These are phyloP conservation scores for Desmodus rotundus DNA, from an alignment of 2,113 vertebrate genomes.

Conservation along the genomic window DNA sequence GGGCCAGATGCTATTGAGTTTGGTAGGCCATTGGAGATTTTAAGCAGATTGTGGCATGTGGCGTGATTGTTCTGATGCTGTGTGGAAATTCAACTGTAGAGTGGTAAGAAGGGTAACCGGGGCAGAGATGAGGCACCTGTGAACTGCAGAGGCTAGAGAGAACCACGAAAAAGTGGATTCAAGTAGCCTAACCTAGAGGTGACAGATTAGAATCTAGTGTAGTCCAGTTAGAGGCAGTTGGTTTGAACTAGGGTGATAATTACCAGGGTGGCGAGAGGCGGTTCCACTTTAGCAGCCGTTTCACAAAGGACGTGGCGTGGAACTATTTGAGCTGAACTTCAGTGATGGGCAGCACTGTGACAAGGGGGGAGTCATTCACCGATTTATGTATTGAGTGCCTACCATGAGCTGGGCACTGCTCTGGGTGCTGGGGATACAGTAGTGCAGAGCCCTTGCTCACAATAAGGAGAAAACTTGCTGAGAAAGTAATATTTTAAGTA, in stretches of 20 bases:
- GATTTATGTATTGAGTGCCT: neutral
- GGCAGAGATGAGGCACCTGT: neutral
- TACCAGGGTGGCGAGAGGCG: neutral
- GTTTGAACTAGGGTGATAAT: neutral
- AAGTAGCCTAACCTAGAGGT: neutral
- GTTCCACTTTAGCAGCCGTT: neutral
- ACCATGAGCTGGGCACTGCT: fast-evolving
- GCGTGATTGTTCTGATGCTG: neutral
- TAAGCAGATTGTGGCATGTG: neutral
- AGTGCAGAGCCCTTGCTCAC: neutral
- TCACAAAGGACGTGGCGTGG: neutral
- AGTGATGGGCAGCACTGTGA: neutral
- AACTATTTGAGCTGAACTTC: neutral
- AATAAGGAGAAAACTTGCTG: neutral
- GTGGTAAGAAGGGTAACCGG: neutral
- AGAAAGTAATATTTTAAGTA: neutral
- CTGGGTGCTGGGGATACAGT: fast-evolving
- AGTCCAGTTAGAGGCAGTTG: neutral
- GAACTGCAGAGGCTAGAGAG: neutral
- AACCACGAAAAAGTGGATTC: neutral
- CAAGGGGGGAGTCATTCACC: neutral
- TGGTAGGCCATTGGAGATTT: neutral
- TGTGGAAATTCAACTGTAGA: neutral
- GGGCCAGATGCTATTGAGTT: neutral
- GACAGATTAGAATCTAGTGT: neutral